A percentile compares a stretch with the other conserved stretches of the same genome.
Evolutionary conservation across 2,888 invertebrate species (phyloP).

Genomic region (Apamea epomidion): DNA sequence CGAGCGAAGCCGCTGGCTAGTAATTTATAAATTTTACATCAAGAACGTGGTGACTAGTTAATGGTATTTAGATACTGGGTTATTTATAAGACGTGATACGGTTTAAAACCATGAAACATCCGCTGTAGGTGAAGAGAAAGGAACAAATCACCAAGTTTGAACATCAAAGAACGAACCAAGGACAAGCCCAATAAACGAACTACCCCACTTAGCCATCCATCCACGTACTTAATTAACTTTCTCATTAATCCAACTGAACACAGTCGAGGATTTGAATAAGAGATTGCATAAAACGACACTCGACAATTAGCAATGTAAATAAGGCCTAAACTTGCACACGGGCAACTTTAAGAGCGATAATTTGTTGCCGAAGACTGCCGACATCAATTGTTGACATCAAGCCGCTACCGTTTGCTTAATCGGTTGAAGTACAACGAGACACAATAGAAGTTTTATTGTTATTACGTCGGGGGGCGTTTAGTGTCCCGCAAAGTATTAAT

Average conservation of each 20-base stretch:
- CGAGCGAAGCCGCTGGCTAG: too few species aligned
- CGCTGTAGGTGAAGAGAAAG: too few species aligned
- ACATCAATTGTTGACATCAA: too few species aligned
- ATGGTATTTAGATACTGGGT: too few species aligned
- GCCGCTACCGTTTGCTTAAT: neutral
- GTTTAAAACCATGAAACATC: too few species aligned
- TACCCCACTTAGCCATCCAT: slow-evolving; percentile 64
- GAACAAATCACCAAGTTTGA: neutral
- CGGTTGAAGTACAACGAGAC: neutral
- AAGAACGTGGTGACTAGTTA: too few species aligned
- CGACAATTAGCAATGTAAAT: slow-evolving; percentile 77
- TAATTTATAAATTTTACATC: too few species aligned
- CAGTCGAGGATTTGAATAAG: slow-evolving; percentile 69
- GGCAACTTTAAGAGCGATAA: slow-evolving; percentile 34
- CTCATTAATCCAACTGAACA: slow-evolving; percentile 66
- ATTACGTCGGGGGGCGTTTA: neutral
- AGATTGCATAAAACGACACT: slow-evolving; percentile 72
- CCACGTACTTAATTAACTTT: slow-evolving; percentile 74
- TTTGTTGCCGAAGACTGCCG: neutral
- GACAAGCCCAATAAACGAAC: slow-evolving; percentile 12
- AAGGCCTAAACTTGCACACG: slow-evolving; percentile 36
- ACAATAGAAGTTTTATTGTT: neutral
- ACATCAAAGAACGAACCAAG: slow-evolving; percentile 1
- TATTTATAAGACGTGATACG: too few species aligned
- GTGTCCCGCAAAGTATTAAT: neutral